phyloP scores from a whole-genome alignment of 2,888 invertebrate genomes.

The Diachrysia chrysitis region DNA sequence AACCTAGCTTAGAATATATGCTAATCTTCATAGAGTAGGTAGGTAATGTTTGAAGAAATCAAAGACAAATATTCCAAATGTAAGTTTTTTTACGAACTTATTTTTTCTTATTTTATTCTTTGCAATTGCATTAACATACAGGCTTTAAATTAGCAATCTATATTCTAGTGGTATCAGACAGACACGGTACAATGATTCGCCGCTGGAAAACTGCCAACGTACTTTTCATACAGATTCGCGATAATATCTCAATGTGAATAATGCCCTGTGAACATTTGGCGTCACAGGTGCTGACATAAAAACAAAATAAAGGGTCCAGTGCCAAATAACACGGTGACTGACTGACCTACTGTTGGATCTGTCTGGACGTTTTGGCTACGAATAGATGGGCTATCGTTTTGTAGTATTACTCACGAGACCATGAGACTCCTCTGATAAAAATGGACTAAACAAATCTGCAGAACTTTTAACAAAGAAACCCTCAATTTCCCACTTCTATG shows the following conservation, averaged over 20 bases:
- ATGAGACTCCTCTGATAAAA: not conserved
- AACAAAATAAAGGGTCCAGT: constrained; percentile 40
- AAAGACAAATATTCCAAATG: not conserved
- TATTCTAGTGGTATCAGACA: constrained; percentile 21
- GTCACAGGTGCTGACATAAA: constrained; percentile 25
- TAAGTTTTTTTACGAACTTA: not conserved
- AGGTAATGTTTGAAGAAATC: no score
- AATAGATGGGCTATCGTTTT: constrained; percentile 24
- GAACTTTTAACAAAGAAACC: not conserved
- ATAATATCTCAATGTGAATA: constrained; percentile 36
- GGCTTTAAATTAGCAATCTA: constrained; percentile 19
- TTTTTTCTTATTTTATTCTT: constrained; percentile 10
- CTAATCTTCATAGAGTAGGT: no score
- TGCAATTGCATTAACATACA: constrained; percentile 20
- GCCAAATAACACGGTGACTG: constrained; percentile 51
- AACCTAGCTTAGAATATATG: not conserved
- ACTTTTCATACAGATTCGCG: constrained; percentile 41
- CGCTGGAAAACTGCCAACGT: constrained; percentile 52
- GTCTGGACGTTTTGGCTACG: constrained; percentile 31
- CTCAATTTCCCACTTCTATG: not conserved
- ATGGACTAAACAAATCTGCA: not conserved
- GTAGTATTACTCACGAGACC: not conserved
- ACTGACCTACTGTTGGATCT: constrained; percentile 47
- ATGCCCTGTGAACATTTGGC: constrained; percentile 27
- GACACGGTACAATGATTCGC: constrained; percentile 31